Percentiles rank a stretch among this genome's conserved stretches.
Evolutionary conservation across 2,113 vertebrate species (phyloP).

Genomic region (Megalops atlanticus): DNA sequence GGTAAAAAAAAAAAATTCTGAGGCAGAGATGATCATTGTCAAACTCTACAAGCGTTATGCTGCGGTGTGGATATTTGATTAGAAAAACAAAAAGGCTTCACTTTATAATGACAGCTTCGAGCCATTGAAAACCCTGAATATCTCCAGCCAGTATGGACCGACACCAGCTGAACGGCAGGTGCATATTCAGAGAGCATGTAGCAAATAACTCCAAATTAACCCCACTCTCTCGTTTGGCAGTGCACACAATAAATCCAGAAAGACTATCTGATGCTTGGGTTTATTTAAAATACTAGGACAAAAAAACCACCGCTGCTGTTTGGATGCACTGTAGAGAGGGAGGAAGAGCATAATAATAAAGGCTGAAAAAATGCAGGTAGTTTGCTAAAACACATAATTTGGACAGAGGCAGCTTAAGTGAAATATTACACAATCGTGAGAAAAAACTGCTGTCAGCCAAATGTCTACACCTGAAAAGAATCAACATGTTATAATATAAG

Average conservation of each 20-base stretch:
- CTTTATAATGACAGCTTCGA: neutral
- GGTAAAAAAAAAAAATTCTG: neutral
- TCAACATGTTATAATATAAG: too few relatives aligned
- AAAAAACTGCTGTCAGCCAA: too few relatives aligned
- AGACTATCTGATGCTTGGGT: neutral
- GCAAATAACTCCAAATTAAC: neutral
- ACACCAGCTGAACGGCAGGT: neutral
- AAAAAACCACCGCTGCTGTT: neutral
- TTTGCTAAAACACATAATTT: neutral
- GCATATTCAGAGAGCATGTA: neutral
- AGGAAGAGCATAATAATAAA: neutral
- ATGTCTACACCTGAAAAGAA: too few relatives aligned
- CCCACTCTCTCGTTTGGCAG: neutral
- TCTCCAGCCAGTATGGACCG: neutral
- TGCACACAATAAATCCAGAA: neutral
- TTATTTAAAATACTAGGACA: neutral
- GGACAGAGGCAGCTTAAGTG: neutral
- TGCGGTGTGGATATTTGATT: neutral
- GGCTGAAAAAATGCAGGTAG: neutral
- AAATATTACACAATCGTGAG: neutral
- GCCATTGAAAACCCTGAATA: neutral
- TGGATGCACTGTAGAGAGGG: too few relatives aligned
- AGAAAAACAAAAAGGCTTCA: too few relatives aligned
- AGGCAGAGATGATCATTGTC: neutral
- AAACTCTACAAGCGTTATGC: neutral